Conservation (phyloP, 2,797 vertebrate genomes). For the Pangasius djambal region DNA sequence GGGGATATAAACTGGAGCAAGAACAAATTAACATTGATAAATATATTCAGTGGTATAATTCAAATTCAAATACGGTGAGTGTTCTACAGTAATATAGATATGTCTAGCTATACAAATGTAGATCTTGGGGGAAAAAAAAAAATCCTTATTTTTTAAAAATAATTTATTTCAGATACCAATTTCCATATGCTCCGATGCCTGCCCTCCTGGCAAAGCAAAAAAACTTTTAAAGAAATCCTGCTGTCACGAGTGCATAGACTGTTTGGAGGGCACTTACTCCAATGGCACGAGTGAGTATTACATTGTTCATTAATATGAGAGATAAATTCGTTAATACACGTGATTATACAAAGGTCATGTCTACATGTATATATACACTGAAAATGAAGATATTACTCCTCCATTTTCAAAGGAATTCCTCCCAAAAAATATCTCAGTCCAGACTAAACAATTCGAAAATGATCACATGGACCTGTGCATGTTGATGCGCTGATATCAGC, state of each 20-base stretch:
- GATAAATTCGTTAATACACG: neutral
- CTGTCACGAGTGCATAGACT: constrained; percentile 68
- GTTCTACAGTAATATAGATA: neutral
- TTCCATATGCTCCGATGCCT: constrained; percentile 68
- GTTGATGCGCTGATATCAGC: neutral
- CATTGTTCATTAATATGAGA: neutral
- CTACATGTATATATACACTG: neutral
- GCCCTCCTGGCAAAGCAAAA: constrained; percentile 64
- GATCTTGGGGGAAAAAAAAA: neutral
- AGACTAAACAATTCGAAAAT: neutral
- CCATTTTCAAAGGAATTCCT: neutral
- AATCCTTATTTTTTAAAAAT: neutral
- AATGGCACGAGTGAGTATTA: constrained; percentile 62
- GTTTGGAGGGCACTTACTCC: constrained; percentile 68
- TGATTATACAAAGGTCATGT: neutral
- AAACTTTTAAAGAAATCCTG: constrained; percentile 68
- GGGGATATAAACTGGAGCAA: constrained; percentile 57
- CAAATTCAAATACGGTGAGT: constrained; percentile 48
- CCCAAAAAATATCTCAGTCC: neutral
- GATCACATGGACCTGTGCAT: neutral
- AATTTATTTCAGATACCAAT: constrained; percentile 58
- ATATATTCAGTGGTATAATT: constrained; percentile 48
- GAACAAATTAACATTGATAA: constrained; percentile 17
- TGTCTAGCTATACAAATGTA: too few species aligned
- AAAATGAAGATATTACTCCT: neutral